Evolutionary conservation across 2,113 vertebrate species (phyloP).

Genomic region (Xiphophorus couchianus): DNA sequence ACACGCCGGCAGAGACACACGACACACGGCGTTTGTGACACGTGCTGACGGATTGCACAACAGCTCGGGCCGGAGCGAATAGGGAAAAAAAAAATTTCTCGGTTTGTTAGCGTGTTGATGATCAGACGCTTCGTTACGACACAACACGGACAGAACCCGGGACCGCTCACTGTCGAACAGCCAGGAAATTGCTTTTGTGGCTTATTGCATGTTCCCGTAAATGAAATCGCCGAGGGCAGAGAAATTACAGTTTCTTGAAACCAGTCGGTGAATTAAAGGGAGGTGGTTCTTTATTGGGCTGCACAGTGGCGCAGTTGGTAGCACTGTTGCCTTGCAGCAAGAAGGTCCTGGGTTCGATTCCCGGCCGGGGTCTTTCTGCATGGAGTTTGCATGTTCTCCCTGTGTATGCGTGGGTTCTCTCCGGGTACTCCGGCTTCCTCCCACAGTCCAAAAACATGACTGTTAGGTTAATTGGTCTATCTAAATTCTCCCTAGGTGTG

Average conservation of each 20-base stretch:
- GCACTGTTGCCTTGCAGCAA: too few species aligned
- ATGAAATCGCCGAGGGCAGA: constrained; percentile 11
- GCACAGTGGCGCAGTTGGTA: too few species aligned
- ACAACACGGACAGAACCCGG: constrained; percentile 32
- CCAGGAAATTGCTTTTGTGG: constrained; percentile 50
- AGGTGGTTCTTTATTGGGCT: not conserved
- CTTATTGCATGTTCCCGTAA: constrained; percentile 2
- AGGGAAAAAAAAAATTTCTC: constrained; percentile 3
- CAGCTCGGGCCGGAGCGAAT: not conserved
- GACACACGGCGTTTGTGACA: constrained; percentile 25
- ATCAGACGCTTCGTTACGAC: constrained; percentile 64
- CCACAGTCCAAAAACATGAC: too few species aligned
- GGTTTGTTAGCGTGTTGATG: constrained; percentile 57
- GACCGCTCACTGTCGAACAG: constrained; percentile 41
- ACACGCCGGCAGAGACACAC: constrained; percentile 12
- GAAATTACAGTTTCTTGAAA: constrained; percentile 10
- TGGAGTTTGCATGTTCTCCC: too few species aligned
- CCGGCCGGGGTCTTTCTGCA: too few species aligned
- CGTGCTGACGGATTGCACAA: constrained; percentile 52
- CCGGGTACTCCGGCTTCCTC: too few species aligned
- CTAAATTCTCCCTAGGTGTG: too few species aligned
- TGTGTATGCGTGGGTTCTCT: too few species aligned
- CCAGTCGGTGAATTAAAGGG: not conserved
- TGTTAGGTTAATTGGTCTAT: too few species aligned
- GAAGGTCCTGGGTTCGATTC: too few species aligned